Evolutionary conservation across 37 sponge, comb jelly and placozoan species (phyloP), one percentile per base, ranked within the genome.

Genomic region (Haliclona indistincta): DNA sequence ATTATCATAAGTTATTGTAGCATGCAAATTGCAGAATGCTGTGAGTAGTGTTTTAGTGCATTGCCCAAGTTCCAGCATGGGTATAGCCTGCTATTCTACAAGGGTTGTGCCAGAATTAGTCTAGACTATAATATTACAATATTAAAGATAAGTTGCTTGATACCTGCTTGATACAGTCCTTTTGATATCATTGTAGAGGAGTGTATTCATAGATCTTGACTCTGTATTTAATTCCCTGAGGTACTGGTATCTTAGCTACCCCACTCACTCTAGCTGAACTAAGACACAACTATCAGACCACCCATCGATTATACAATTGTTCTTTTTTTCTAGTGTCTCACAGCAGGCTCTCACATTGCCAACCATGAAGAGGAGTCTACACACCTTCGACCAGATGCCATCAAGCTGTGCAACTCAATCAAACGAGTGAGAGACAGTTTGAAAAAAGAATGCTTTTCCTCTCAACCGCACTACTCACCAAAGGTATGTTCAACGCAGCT

Each of bases 301-400:
- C 56, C 5, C 4, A 2, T 55, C 22, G 45, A 30, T 22, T 19
- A 17, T 35, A 20, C 40, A 13, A 17, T n/a, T 64, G 38, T 67
- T 47, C 54, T 25, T 44, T 22, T 34, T 10, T 22, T 38, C 4
- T 80, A 91, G 94, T 94, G 94, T 56, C 71, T 94, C 23, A 84
- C 90, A 62, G 90, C 90, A 36, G 94, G 94, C 7, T 86, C 87
- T 23, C 79, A 86, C 63, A 86, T 94, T 69, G 86, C 82, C 26
- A 82, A 94, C 64, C 87, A 86, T 41, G 87, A 86, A 53, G n/a
- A 44, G 37, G 94, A 94, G 65, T 89, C 90, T 22, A 56, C 42
- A 2, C 84, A 94, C 62, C 81, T 94, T 11, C 45, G 90, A 49
- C 94, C 94, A 0, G 75, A 69, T 54, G 94, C 94, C 17, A 49